Base-by-base conservation (phyloP, 2,113 vertebrate species). In the Anoplopoma fimbria region DNA sequence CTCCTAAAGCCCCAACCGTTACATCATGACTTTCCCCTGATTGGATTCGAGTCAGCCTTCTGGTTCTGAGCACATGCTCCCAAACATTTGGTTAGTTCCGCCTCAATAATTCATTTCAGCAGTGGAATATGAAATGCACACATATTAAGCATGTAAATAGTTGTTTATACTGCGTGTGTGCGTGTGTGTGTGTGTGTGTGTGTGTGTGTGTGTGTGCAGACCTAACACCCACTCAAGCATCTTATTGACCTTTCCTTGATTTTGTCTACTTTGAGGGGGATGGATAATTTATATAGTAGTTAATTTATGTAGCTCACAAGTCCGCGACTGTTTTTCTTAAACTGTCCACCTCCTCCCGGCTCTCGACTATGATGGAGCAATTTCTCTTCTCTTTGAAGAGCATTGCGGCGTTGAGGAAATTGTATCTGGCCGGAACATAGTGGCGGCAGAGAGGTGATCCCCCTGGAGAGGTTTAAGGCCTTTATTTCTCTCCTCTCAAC, bases 381-480 rank as follows among this genome's bases (percentile, higher is more conserved):
- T 90, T 90, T 83, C 47, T 81, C 76, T 60, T 47, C 70, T 82
- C 86, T 87, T 85, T 88, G 88, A 91, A 88, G 77, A 83, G 75
- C 68, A 51, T 68, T 14, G 57, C 14, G n/a, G 60, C 57, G 67
- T 67, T 70, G 45, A 57, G 88, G 61, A 91, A 90, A 92, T 89
- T 85, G 68, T 61, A 81, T 92, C 42, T 69, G 82, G 64, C 63
- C 76, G 55, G 69, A 87, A 69, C 42, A 63, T 58, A 77, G 89
- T 73, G 77, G 87, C 85, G 60, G 87, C 70, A 61, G 82, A 79
- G 86, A 93, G 91, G 87, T 89, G 87, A 83, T 77, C 81, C 78
- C 87, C 90, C 91, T 36, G 75, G 87, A 89, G 91, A 86, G 75
- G 27, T 84, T 87, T 83, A 87, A 78, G 69, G 79, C 85, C 83